These are phyloP conservation scores for Tor tambroides DNA, from an alignment of 2,113 vertebrate species.

Conservation along the genomic window DNA sequence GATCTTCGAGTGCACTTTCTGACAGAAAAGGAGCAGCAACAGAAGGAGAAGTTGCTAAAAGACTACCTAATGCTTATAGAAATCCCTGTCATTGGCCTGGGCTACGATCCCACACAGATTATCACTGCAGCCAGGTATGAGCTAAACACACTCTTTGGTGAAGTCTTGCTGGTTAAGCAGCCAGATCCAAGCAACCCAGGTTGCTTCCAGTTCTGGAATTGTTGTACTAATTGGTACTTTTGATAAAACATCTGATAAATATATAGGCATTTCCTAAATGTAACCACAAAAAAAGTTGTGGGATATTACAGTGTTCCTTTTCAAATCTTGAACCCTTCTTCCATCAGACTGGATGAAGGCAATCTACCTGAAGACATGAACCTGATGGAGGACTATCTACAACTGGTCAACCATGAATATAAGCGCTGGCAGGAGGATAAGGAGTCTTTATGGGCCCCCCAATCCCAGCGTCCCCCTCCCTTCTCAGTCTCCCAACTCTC, in stretches of 20 bases:
- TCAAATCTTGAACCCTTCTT: conserved; percentile 15
- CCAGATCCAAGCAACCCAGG: not conserved
- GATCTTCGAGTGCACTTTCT: conserved; percentile 94
- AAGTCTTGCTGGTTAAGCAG: not conserved
- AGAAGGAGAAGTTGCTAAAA: conserved; percentile 88
- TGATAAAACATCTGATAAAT: not conserved
- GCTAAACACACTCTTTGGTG: not conserved
- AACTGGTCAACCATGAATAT: conserved; percentile 95
- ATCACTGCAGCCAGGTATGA: conserved; percentile 90
- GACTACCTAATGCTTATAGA: conserved; percentile 90
- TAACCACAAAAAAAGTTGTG: not conserved
- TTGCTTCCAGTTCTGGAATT: too few relatives aligned
- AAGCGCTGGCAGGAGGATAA: conserved; percentile 93
- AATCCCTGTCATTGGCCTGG: conserved; percentile 91
- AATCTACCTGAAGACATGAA: conserved; percentile 97
- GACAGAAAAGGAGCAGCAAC: conserved; percentile 87
- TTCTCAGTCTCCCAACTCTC: conserved; percentile 90
- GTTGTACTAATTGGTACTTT: not conserved
- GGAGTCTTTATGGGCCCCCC: conserved; percentile 78
- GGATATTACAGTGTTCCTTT: not conserved
- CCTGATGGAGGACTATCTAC: conserved; percentile 95
- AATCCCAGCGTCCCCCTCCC: conserved; percentile 80
- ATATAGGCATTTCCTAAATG: not conserved
- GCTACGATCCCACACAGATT: conserved; percentile 85
- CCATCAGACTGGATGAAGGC: conserved; percentile 89